Percentiles rank a stretch among this genome's conserved stretches.
phyloP scores from a whole-genome alignment of 2,888 invertebrate species.

The Chalcis sispes region DNA sequence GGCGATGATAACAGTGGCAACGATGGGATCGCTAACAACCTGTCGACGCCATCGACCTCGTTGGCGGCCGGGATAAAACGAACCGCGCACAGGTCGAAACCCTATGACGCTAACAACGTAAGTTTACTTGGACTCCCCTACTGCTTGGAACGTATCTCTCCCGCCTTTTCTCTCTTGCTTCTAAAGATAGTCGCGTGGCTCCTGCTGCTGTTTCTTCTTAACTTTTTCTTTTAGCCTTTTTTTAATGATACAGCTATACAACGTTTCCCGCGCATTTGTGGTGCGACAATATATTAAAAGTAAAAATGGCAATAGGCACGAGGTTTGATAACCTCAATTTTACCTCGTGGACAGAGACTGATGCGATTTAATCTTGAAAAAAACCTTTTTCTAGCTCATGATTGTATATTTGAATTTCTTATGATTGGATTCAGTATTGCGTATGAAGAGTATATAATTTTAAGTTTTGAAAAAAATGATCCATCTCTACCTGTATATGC shows the following conservation, averaged over 20 bases:
- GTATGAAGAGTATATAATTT: too few species aligned
- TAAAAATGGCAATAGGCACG: constrained; percentile 6
- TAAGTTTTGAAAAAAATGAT: too few species aligned
- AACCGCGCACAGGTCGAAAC: constrained; percentile 66
- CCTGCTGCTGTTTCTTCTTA: too few species aligned
- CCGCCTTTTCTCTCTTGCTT: constrained; percentile 37
- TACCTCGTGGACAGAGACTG: constrained; percentile 40
- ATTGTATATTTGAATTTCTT: background rate
- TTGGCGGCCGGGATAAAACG: background rate
- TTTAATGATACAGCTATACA: background rate
- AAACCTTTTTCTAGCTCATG: constrained; percentile 3
- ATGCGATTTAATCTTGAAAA: constrained; percentile 15
- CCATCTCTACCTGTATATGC: too few species aligned
- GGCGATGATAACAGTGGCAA: background rate
- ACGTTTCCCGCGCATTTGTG: constrained; percentile 20
- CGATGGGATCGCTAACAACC: constrained; percentile 20
- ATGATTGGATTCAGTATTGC: too few species aligned
- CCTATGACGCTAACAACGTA: constrained; percentile 77
- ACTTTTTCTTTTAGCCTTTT: background rate
- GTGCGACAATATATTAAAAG: background rate
- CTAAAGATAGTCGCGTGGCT: background rate
- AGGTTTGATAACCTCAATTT: constrained; percentile 51
- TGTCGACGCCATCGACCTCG: constrained; percentile 33
- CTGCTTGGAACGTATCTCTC: constrained; percentile 12
- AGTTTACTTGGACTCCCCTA: constrained; percentile 68